Conservation (phyloP, 2,888 invertebrate species). For the Sthenelais limicola region DNA sequence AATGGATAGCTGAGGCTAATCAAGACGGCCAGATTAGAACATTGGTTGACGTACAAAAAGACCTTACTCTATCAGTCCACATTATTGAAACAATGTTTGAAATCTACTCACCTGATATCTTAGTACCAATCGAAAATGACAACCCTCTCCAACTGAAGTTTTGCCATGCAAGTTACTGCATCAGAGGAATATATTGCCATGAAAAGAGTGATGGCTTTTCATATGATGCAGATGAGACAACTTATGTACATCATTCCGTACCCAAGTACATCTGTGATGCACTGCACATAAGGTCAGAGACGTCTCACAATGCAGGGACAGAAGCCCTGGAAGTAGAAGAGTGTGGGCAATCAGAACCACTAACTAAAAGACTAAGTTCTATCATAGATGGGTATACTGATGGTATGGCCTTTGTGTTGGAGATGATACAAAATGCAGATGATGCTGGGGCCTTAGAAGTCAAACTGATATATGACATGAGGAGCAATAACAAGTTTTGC, state of each 20-base stretch:
- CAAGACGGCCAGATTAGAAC: slow-evolving; percentile 43
- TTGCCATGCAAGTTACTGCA: too few relatives aligned
- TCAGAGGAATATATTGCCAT: too few relatives aligned
- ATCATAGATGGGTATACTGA: slow-evolving; percentile 58
- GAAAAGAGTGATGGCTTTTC: too few relatives aligned
- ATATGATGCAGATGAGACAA: too few relatives aligned
- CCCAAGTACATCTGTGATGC: too few relatives aligned
- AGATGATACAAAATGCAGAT: slow-evolving; percentile 69
- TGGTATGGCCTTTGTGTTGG: slow-evolving; percentile 65
- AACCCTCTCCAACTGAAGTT: too few relatives aligned
- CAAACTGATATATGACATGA: slow-evolving; percentile 61
- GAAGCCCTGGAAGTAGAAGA: slow-evolving; percentile 40
- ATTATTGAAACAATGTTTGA: not conserved
- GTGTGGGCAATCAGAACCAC: slow-evolving; percentile 62
- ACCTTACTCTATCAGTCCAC: not conserved
- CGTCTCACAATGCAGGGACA: too few relatives aligned
- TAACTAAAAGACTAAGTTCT: slow-evolving; percentile 59
- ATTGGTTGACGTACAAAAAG: not conserved
- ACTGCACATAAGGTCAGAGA: too few relatives aligned
- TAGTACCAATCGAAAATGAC: not conserved
- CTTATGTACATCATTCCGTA: too few relatives aligned
- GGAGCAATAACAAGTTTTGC: slow-evolving; percentile 56
- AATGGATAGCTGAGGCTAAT: slow-evolving; percentile 30
- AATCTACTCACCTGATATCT: not conserved
- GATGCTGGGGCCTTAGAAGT: slow-evolving; percentile 64